Percentiles rank a stretch among this genome's conserved stretches.
These are phyloP conservation scores for Drosophila elegans DNA, from an alignment of 1,140 invertebrate genomes.

Conservation along the genomic window DNA sequence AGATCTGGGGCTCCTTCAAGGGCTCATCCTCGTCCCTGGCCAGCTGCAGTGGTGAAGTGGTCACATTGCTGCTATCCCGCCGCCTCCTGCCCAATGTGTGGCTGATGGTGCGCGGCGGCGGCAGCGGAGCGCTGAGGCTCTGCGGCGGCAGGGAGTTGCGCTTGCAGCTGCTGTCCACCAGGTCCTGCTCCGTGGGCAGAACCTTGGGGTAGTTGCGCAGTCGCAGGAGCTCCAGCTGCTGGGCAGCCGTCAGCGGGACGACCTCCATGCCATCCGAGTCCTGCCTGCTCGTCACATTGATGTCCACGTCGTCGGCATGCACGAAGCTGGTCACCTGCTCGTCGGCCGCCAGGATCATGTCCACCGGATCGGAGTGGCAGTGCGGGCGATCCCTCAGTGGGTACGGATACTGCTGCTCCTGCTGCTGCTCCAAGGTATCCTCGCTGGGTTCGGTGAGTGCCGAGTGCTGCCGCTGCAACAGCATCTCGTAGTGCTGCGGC, in stretches of 20 bases:
- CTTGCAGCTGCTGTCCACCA: constrained; percentile 41
- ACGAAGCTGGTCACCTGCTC: constrained; percentile 85
- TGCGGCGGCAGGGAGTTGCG: constrained; percentile 79
- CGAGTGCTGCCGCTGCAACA: constrained; percentile 70
- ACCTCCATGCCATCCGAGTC: constrained; percentile 72
- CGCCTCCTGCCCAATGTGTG: constrained; percentile 86
- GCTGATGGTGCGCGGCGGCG: constrained; percentile 78
- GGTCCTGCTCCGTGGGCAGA: constrained; percentile 86
- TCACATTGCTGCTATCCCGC: constrained; percentile 75
- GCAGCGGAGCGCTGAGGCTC: constrained; percentile 86
- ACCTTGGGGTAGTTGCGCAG: constrained; percentile 93
- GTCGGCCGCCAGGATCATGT: constrained; percentile 84
- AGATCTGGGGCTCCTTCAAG: constrained; percentile 83
- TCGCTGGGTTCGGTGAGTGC: constrained; percentile 73
- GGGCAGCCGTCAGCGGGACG: constrained; percentile 87
- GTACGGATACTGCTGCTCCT: constrained; percentile 9
- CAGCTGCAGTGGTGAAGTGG: constrained; percentile 85
- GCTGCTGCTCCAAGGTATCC: constrained; percentile 37
- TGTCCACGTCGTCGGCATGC: constrained; percentile 86
- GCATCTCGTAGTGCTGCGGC: constrained; percentile 65
- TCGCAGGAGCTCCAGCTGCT: constrained; percentile 90
- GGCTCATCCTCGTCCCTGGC: constrained; percentile 84
- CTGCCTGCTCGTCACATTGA: constrained; percentile 89
- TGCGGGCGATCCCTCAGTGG: constrained; percentile 85
- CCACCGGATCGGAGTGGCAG: constrained; percentile 90